Conservation (phyloP, 30 jellyfish, hydroid and myxozoan species). For the Aurelia sp. region DNA sequence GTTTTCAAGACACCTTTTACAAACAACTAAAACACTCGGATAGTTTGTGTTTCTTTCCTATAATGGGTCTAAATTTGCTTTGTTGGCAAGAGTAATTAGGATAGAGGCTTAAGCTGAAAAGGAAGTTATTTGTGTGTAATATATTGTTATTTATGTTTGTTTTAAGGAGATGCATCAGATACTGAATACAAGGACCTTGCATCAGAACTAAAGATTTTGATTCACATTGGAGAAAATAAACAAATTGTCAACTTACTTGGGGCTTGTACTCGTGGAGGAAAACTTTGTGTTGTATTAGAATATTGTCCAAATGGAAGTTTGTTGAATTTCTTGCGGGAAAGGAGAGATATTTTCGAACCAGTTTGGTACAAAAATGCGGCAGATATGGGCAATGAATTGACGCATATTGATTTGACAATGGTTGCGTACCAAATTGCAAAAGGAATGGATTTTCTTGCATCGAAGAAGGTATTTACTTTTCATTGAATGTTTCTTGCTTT, state of each 20-base stretch:
- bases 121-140: no score
- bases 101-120: no score
- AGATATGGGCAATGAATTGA: constrained; percentile 81
- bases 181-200: constrained; percentile 96
- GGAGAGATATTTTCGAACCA: constrained; percentile 81
- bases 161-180: constrained; percentile 90
- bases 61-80: no score
- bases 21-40: no score
- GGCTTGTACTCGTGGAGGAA: constrained; percentile 96
- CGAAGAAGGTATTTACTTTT: constrained; percentile 83
- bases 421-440: constrained; percentile 88
- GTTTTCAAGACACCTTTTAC: no score
- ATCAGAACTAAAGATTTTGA: constrained; percentile 93
- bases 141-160: no score
- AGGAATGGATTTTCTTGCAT: constrained; percentile 95
- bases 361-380: constrained; percentile 80
- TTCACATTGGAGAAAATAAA: constrained; percentile 97
- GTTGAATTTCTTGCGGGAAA: constrained; percentile 80
- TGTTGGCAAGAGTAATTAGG: no score
- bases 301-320: constrained; percentile 95
- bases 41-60: no score
- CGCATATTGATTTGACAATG: constrained; percentile 80
- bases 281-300: constrained; percentile 87
- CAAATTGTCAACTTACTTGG: constrained; percentile 95
- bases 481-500: no score